These are phyloP conservation scores for Rhincodon typus DNA, from an alignment of 2,797 vertebrate genomes.

Conservation along the genomic window DNA sequence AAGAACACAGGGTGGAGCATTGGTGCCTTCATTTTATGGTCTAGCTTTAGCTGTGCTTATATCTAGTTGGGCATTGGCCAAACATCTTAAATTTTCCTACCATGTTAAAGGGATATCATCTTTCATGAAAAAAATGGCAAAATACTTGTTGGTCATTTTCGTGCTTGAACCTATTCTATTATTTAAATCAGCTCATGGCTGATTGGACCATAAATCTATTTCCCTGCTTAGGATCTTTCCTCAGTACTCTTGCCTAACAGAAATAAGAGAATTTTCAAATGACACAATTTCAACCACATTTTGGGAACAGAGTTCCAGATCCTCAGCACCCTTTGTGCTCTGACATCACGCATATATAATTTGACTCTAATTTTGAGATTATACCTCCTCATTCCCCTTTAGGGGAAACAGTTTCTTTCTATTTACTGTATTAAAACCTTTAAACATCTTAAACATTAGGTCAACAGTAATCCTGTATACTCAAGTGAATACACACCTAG, in stretches of 20 bases:
- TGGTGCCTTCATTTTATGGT: not conserved
- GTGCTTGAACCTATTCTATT: not conserved
- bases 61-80: not conserved
- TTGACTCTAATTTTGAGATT: not conserved
- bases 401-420: not conserved
- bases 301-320: not conserved
- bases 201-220: not conserved
- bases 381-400: not conserved
- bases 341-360: not conserved
- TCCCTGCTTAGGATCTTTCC: not conserved
- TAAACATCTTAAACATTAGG: too few relatives aligned
- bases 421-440: not conserved
- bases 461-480: too few relatives aligned
- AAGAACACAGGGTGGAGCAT: not conserved
- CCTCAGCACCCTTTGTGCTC: not conserved
- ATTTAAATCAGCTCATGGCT: not conserved
- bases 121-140: not conserved
- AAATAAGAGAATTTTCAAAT: not conserved
- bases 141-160: not conserved
- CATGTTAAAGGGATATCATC: not conserved
- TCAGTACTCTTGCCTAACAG: not conserved
- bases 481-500: too few relatives aligned
- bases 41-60: not conserved
- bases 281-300: not conserved
- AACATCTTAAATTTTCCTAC: not conserved